Base-by-base conservation (phyloP, 1,140 invertebrate species). In the Leptopilina clavipes region DNA sequence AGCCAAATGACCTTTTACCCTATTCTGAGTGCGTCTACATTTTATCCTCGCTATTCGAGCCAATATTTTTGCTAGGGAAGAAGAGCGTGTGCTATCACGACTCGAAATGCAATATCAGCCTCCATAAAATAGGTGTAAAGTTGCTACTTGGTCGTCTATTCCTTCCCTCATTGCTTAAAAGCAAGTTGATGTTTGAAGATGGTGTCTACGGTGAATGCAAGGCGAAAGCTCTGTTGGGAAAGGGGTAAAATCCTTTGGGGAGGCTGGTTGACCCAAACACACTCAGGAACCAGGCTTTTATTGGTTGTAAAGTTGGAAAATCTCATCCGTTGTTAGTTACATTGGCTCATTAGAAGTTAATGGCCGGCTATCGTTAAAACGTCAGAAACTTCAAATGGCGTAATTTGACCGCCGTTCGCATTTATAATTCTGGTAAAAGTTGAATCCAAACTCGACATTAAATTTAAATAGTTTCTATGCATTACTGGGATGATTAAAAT, bases 101-200 rank as follows among this genome's bases (percentile, higher is more conserved):
- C 80, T 83, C 81, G 77, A 81, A 86, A 84, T 86, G 84, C 83
- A 86, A 85, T 84, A 86, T 86, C 79, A 79, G 75, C 72, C 79
- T 74, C 76, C 84, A 86, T 86, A 86, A 86, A 86, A 86, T 81
- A 82, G 81, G 83, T 83, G 83, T 85, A 86, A 86, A 86, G 79
- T 80, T 85, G 83, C n/a, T n/a, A n/a, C n/a, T n/a, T n/a, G n/a
- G n/a, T n/a, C n/a, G n/a, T 83, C 79, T 75, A 75, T 81, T 82
- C 72, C 56, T 75, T 76, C 76, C 71, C 40, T 79, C 71, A 75
- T 73, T 71, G 65, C 70, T 71, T 70, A 70, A 70, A 74, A 43
- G 74, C 56, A 74, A 75, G 56, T 70, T 18, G 71, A 65, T 75
- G 76, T 84, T 82, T 82, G 78, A 83, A 80, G 80, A 76, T 72